Conservation (phyloP, 1,140 invertebrate genomes). For the Nixonia krombeini region DNA sequence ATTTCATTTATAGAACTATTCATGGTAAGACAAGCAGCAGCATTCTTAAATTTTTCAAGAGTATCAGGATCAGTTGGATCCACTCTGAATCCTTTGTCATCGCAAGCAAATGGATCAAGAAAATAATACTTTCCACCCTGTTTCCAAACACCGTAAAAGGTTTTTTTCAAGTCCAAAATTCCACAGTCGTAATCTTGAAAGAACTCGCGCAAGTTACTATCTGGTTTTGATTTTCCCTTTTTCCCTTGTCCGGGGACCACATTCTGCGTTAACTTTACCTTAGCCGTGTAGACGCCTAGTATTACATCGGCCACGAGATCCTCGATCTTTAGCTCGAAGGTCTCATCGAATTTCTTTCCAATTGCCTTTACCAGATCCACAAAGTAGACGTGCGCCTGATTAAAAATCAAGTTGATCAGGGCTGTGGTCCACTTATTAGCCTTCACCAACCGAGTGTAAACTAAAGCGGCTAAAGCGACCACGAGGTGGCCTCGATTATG, state of each 20-base stretch:
- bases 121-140: constrained; percentile 59
- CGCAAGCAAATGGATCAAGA: constrained; percentile 64
- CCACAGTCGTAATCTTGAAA: constrained; percentile 48
- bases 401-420: constrained; percentile 64
- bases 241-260: constrained; percentile 52
- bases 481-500: constrained; percentile 52
- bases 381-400: constrained; percentile 64
- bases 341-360: constrained; percentile 52
- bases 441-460: constrained; percentile 60
- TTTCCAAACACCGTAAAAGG: constrained; percentile 64
- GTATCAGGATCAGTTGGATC: constrained; percentile 23
- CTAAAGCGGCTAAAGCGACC: constrained; percentile 54
- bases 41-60: constrained; percentile 36
- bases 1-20: constrained; percentile 59
- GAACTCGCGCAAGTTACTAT: constrained; percentile 50
- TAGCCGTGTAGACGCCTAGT: constrained; percentile 62
- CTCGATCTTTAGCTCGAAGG: constrained; percentile 53
- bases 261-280: constrained; percentile 59
- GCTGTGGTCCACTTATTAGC: constrained; percentile 60
- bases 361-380: constrained; percentile 57
- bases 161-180: constrained; percentile 60
- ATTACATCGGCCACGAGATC: constrained; percentile 62
- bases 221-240: constrained; percentile 48
- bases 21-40: constrained; percentile 56
- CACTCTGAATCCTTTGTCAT: constrained; percentile 57